A percentile compares a stretch with the other conserved stretches of the same genome.
phyloP scores from a whole-genome alignment of 2,888 invertebrate species.

The Lepidocyrtoides sp. region DNA sequence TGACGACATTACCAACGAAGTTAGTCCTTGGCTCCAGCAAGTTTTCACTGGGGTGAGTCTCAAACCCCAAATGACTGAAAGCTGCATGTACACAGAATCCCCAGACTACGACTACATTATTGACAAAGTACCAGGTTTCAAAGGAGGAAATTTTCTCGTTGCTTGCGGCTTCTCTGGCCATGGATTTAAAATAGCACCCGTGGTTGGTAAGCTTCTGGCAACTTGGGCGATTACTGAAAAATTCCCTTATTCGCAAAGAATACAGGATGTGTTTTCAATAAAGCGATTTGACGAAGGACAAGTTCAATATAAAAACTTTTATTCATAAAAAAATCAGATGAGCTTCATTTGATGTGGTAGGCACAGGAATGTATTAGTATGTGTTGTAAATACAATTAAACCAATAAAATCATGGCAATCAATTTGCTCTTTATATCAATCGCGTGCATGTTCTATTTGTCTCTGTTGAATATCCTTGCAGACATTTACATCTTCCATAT shows the following conservation, averaged over 20 bases:
- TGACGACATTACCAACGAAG: constrained; percentile 39
- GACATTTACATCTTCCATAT: constrained; percentile 62
- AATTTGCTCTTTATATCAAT: background rate
- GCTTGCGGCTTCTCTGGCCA: constrained; percentile 84
- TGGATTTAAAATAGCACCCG: constrained; percentile 83
- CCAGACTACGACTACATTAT: constrained; percentile 83
- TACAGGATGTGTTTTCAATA: constrained; percentile 74
- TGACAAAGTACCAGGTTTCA: constrained; percentile 73
- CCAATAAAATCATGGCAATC: background rate
- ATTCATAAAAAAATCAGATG: constrained; percentile 25
- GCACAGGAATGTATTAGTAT: background rate
- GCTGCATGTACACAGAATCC: constrained; percentile 82
- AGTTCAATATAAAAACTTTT: constrained; percentile 34
- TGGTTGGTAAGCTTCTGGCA: constrained; percentile 78
- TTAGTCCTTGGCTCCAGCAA: constrained; percentile 76
- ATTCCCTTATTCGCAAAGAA: constrained; percentile 55
- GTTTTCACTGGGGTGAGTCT: constrained; percentile 76
- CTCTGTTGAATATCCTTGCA: constrained; percentile 38
- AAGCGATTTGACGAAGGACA: constrained; percentile 52
- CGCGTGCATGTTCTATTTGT: constrained; percentile 46
- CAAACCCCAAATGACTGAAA: constrained; percentile 81
- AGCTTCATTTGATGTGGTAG: background rate
- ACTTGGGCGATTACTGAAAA: constrained; percentile 68
- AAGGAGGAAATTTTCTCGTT: constrained; percentile 66
- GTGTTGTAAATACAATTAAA: background rate